These are phyloP conservation scores for Lepidonotus clava DNA, from an alignment of 2,888 invertebrate genomes.

Conservation along the genomic window DNA sequence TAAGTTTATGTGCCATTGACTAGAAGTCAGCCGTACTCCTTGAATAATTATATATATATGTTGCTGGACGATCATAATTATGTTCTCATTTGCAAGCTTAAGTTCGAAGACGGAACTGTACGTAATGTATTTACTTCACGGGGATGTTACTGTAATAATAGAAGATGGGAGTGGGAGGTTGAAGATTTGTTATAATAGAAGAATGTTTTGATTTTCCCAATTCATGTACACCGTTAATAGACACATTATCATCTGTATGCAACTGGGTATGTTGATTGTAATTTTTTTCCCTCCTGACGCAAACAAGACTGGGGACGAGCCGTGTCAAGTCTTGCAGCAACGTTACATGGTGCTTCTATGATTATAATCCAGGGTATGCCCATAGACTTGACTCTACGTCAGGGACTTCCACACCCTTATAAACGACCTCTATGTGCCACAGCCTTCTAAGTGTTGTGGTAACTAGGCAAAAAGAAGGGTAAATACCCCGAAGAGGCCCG, in stretches of 20 bases:
- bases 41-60: no score
- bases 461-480: no score
- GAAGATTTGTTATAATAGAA: neutral
- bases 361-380: no score
- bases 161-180: no score
- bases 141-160: neutral
- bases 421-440: no score
- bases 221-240: neutral
- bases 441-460: no score
- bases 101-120: neutral
- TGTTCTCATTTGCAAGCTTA: neutral
- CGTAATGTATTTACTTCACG: neutral
- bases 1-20: conserved; percentile 23
- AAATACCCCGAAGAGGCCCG: no score
- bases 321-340: conserved; percentile 14
- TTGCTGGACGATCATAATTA: conserved; percentile 1
- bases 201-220: neutral
- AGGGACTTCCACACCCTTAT: no score
- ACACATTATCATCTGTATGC: neutral
- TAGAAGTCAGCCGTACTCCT: neutral
- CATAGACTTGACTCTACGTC: no score
- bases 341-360: conserved; percentile 6
- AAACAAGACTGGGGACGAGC: neutral
- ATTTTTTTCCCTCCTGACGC: neutral
- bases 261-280: neutral